Base-by-base conservation (phyloP, 2,797 vertebrate genomes). In the Cuculus canorus region DNA sequence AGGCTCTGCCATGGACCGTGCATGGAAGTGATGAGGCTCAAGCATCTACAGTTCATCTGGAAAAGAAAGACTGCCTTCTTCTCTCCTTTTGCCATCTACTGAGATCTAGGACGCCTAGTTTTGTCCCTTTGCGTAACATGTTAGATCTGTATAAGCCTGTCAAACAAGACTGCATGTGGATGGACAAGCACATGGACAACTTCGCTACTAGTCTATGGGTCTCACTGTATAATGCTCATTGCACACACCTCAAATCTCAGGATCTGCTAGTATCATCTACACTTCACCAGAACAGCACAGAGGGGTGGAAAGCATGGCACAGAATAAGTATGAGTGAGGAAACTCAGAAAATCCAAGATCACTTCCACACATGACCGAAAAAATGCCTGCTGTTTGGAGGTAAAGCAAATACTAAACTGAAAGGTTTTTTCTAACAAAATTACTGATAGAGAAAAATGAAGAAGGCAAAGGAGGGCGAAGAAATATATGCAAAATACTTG, bases 241-340 rank as follows among this genome's bases (percentile, higher is more conserved):
- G 48, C 33, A 54, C 4, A 7, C 10, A 23, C 48, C 43, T 71
- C 16, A 28, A 45, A 35, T 24, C 35, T 69, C 0, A 0, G 7
- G 11, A 23, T 63, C 60, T 76, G 76, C 33, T 77, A 89, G 56
- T 32, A 77, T 61, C 14, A 32, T 43, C n/a, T 48, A 28, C 10
- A 45, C 24, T 48, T 39, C 37, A 45, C 56, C n/a, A 68, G 28
- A 86, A 81, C 4, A 89, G 53, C 54, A 47, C 1, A 7, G 25
- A 15, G 33, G 28, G 11, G 16, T 64, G 21, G 50, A 19, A 92
- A 86, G 43, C 8, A 32, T 2, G n/a, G 23, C 61, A 80, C 3
- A 25, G 37, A 30, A 5, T 11, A 69, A 85, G 7, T 54, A 35
- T 13, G 21, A 18, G 28, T 11, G 43, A 88, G n/a, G 47, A 71